Percentiles rank a stretch among this genome's conserved stretches.
These are phyloP conservation scores for Elgaria multicarinata DNA, from an alignment of 2,113 vertebrate genomes.

Conservation along the genomic window DNA sequence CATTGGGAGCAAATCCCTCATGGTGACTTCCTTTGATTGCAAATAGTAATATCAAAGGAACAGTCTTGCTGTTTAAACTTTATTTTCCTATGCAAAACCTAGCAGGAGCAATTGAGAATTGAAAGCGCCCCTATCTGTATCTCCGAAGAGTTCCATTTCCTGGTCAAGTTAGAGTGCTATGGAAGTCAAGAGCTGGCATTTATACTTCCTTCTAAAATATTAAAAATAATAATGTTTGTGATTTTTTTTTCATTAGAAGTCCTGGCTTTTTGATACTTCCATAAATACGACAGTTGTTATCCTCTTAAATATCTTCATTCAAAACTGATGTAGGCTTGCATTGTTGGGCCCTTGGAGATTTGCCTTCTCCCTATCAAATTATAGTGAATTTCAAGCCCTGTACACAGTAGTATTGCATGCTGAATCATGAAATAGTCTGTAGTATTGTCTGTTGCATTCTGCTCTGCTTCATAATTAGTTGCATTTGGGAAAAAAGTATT, in stretches of 20 bases:
- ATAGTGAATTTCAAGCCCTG: constrained; percentile 97
- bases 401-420: constrained; percentile 90
- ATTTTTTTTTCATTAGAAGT: constrained; percentile 78
- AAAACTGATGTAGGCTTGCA: constrained; percentile 73
- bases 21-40: no score
- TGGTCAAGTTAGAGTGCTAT: constrained; percentile 21
- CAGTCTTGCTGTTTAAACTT: neutral
- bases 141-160: constrained; percentile 7
- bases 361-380: constrained; percentile 75
- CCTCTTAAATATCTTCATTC: constrained; percentile 70
- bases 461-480: constrained; percentile 81
- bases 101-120: neutral
- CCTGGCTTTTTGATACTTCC: constrained; percentile 73
- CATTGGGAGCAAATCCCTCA: neutral
- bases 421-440: constrained; percentile 85
- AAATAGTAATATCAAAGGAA: neutral
- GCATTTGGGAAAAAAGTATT: constrained; percentile 72
- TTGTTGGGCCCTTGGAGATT: constrained; percentile 75
- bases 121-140: neutral
- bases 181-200: constrained; percentile 41
- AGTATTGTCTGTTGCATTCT: constrained; percentile 88
- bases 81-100: neutral
- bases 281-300: constrained; percentile 62
- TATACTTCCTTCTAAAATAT: constrained; percentile 40
- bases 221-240: constrained; percentile 43